Evolutionary conservation across 2,797 vertebrate genomes (phyloP).

Genomic region (Danio choprae): DNA sequence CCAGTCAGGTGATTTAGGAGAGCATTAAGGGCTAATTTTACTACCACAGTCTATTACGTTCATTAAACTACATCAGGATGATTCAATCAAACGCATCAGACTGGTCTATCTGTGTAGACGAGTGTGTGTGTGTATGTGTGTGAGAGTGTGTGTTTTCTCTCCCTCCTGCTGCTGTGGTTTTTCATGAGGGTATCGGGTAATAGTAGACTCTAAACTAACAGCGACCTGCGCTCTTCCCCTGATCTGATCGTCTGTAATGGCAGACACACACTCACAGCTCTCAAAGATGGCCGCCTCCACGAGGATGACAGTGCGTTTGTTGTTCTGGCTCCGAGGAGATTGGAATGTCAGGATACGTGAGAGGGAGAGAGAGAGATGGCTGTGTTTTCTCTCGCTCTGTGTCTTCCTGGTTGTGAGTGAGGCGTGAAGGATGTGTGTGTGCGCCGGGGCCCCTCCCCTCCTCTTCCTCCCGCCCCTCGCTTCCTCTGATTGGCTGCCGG

Average conservation of each 20-base stretch:
- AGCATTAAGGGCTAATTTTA: constrained; percentile 39
- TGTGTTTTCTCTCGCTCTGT: constrained; percentile 49
- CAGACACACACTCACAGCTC: constrained; percentile 54
- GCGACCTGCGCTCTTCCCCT: constrained; percentile 48
- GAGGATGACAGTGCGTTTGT: constrained; percentile 74
- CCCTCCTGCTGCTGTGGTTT: constrained; percentile 30
- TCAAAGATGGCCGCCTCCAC: constrained; percentile 65
- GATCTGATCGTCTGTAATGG: constrained; percentile 59
- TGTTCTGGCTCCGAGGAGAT: constrained; percentile 71
- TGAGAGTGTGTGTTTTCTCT: neutral
- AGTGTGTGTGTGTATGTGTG: neutral
- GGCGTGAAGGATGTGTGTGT: constrained; percentile 58
- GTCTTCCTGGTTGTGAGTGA: constrained; percentile 60
- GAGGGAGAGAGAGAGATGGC: constrained; percentile 39
- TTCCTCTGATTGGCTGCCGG: constrained; percentile 45
- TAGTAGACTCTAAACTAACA: constrained; percentile 57
- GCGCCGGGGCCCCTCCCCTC: constrained; percentile 20
- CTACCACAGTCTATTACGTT: constrained; percentile 32
- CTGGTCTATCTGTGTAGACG: neutral
- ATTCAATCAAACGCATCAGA: constrained; percentile 38
- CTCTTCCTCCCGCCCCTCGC: constrained; percentile 28
- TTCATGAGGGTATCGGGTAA: constrained; percentile 47
- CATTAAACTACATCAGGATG: constrained; percentile 28
- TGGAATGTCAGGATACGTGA: constrained; percentile 74
- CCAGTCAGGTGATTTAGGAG: constrained; percentile 42